Evolutionary conservation across 2,888 invertebrate species (phyloP).

Genomic region (Portevinia maculata): DNA sequence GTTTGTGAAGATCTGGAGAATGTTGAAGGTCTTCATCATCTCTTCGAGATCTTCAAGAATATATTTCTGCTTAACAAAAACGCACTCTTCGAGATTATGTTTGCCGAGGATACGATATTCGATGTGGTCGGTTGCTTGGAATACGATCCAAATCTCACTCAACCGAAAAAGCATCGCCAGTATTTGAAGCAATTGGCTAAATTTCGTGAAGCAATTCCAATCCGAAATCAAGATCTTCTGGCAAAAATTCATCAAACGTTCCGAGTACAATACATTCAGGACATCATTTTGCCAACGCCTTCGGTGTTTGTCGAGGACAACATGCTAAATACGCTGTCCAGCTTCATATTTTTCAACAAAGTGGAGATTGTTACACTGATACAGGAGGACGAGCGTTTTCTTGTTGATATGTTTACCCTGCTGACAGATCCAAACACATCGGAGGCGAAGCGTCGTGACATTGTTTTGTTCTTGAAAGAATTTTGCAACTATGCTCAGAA

Average conservation of each 20-base stretch:
- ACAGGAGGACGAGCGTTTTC: constrained; percentile 98
- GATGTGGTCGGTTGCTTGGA: constrained; percentile 99
- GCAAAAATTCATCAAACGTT: constrained; percentile 99
- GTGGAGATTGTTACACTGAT: constrained; percentile 99
- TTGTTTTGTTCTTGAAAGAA: constrained; percentile 98
- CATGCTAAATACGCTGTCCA: constrained; percentile 97
- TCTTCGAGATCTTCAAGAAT: constrained; percentile 99
- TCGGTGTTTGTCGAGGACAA: constrained; percentile 99
- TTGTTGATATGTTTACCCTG: constrained; percentile 96
- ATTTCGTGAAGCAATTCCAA: constrained; percentile 96
- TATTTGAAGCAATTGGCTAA: constrained; percentile 96
- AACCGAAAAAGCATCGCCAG: constrained; percentile 96
- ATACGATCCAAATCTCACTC: constrained; percentile 94
- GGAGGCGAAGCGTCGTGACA: constrained; percentile 93
- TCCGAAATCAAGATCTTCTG: constrained; percentile 95
- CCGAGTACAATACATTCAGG: constrained; percentile 99
- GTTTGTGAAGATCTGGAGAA: constrained; percentile 99
- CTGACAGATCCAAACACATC: constrained; percentile 94
- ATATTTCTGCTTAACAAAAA: constrained; percentile 99
- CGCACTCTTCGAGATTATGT: constrained; percentile 98
- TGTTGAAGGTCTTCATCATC: constrained; percentile 95
- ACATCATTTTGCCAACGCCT: constrained; percentile 99
- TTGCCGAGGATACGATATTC: constrained; percentile 97
- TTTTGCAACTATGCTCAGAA: constrained; percentile 99
- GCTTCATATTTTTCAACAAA: constrained; percentile 99